phyloP scores from a whole-genome alignment of 1,140 invertebrate genomes.

The Pararge aegeria region DNA sequence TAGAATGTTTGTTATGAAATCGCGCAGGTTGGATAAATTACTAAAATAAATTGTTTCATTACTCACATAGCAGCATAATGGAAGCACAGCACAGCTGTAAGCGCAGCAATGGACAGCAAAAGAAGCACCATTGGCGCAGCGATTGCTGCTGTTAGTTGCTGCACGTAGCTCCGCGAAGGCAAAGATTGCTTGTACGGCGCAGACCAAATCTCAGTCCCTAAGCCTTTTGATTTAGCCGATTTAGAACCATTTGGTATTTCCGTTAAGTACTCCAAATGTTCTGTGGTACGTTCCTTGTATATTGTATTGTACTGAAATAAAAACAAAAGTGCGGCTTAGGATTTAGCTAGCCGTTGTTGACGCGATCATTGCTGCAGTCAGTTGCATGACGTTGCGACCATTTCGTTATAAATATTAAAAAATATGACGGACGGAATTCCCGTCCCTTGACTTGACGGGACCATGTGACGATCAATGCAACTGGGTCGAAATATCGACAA shows the following conservation, averaged over 20 bases:
- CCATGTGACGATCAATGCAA: too few relatives aligned
- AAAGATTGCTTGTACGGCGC: slow-evolving; percentile 81
- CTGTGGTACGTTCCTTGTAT: slow-evolving; percentile 52
- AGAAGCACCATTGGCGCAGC: slow-evolving; percentile 85
- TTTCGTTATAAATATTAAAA: too few relatives aligned
- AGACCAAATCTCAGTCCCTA: slow-evolving; percentile 71
- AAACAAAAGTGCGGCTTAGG: too few relatives aligned
- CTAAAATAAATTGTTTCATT: too few relatives aligned
- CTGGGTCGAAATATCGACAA: too few relatives aligned
- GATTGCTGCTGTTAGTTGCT: slow-evolving; percentile 86
- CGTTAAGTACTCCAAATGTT: slow-evolving; percentile 59
- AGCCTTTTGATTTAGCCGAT: slow-evolving; percentile 10
- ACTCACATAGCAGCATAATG: slow-evolving; percentile 90
- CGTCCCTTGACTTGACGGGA: too few relatives aligned
- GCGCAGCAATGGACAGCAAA: slow-evolving; percentile 82
- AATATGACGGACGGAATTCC: too few relatives aligned
- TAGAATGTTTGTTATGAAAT: too few relatives aligned
- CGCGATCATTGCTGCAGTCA: too few relatives aligned
- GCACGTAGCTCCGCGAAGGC: slow-evolving; percentile 85
- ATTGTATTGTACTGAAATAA: slow-evolving; percentile 62
- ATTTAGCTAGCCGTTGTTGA: too few relatives aligned
- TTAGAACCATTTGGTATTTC: slow-evolving; percentile 38
- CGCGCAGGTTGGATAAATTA: too few relatives aligned
- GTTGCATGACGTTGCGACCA: too few relatives aligned
- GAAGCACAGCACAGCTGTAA: slow-evolving; percentile 88